Evolutionary conservation across 2,113 vertebrate species (phyloP), one percentile per base, ranked within the genome.

Genomic region (Zootoca vivipara): DNA sequence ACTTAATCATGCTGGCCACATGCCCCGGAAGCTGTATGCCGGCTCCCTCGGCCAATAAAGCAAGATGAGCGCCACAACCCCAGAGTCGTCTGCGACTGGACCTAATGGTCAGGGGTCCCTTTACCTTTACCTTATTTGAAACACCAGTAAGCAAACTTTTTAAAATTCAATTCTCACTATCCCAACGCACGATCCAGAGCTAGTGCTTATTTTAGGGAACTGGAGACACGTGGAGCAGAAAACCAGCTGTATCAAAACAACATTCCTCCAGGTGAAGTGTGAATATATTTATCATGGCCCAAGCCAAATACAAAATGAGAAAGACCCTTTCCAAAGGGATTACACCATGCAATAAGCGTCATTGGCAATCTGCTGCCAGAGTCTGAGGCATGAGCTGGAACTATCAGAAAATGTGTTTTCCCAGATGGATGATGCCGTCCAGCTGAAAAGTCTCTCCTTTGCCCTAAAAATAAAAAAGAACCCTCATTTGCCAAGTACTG

Each of bases 271-370:
- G 84, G 74, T 86, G 88, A 87, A 58, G 83, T 52, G 38, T 84
- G 78, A 89, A 69, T 35, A 62, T 82, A 82, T 70, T 91, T 91
- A 90, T 33, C 67, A 86, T 38, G 85, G 75, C 64, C 52, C 87
- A 88, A 83, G 86, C 33, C 79, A 91, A 91, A 93, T 82, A 90
- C 22, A 3, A 93, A 87, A 93, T 0, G 62, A 40, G 91, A 40
- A 87, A 92, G 82, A 85, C 88, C 89, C 86, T 83, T 79, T 77
- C 84, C 77, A 91, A 78, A 91, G 62, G 67, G 92, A 86, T 78
- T 87, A 87, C 0, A 87, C 62, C 46, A 90, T 92, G 83, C 90
- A 93, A 1, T 91, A 91, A 80, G 42, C 82, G 74, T 67, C 30
- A 46, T 79, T 83, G 26, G 81, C 42, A 92, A 78, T 5, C 28